Evolutionary conservation across 2,113 vertebrate genomes (phyloP), one percentile per base, ranked within the genome.

Genomic region (Coreoperca whiteheadi): DNA sequence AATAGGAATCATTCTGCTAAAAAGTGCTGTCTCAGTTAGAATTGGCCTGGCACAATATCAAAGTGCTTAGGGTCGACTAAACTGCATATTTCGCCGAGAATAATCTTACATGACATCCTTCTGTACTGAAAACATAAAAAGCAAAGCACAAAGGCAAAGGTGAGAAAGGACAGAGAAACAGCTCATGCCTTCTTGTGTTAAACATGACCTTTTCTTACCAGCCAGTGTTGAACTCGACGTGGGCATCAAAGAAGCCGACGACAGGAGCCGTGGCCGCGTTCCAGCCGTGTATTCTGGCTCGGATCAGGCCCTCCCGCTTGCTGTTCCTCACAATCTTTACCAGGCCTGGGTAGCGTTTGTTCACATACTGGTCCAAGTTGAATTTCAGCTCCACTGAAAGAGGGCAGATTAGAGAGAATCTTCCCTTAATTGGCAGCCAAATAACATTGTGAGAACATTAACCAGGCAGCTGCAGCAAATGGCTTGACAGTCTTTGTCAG

Each of bases 221-320:
- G 94, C 96, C 98, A 0, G 91, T 93, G 95, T 99, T 99, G 95
- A 99, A 99, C 89, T 99, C 98, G 2, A 99, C 98, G 0, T 99
- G 98, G 60, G 98, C 98, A 7, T 99, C 98, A 0, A 99, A 99
- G 95, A 99, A 99, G 1, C 98, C 98, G 0, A 99, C 98, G 0
- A 98, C 91, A 0, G 97, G 96, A 8, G 98, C 97, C 0, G 96
- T 99, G 67, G 98, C 98, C 0, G 94, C 98, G 74, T 97, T 98
- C 98, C 98, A 99, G 87, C 98, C 98, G 50, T 98, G 97, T 76
- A 99, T 97, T 72, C 98, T 94, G 15, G 98, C 98, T n/a, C 98
- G 96, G 89, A 99, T 99, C 86, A 99, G 91, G 18, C 98, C 98
- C 86, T 99, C 98, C 1, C 98, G 89, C 87, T 97, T 97, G 91